Base-by-base conservation (phyloP, 64 coral and sea anemone species). In the Hydrozoanthus tunicans region DNA sequence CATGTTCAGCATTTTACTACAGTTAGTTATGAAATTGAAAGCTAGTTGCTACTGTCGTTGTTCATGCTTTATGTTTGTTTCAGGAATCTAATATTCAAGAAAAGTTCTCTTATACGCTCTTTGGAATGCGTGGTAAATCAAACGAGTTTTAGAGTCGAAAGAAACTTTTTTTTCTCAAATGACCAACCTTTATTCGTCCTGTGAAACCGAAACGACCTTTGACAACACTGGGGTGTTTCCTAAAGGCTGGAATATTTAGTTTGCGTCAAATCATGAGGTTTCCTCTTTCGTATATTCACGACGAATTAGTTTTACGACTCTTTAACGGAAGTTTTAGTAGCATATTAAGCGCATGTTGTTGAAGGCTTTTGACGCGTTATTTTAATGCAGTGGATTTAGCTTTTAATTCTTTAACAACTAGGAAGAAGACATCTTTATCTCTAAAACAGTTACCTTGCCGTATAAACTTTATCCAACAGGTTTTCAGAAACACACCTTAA, bases 101-200 rank as follows among this genome's bases (percentile, higher is more conserved):
- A 13, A 11, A 67, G 64, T 67, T 67, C 32, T 43, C 32, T 43
- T 1, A 43, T 2, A 43, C 32, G 2, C 0, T 43, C 32, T 43
- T 43, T 43, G 32, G 32, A 43, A 43, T 43, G 32, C 32, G 9
- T 25, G 24, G 17, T 25, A 72, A 56, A 6, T 26, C 9, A 66
- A 57, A 85, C 25, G 12, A 53, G 4, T 66, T 85, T 62, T 11
- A 62, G 27, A 74, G 32, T 43, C 32, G 32, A 62, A 89, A 13
- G 52, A 86, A 57, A 65, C 7, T 9, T 13, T 6, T 82, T 51
- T 51, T 88, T 73, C 67, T 43, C 55, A 70, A 88, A 9, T 73
- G 69, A 88, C 84, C 68, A 88, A 88, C 84, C 84, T 88, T 88
- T 88, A 73, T 51, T 59, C 70, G 84, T 61, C 56, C 55, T 88